Evolutionary conservation across 2,888 invertebrate species (phyloP).

Genomic region (Ochropleura leucogaster): DNA sequence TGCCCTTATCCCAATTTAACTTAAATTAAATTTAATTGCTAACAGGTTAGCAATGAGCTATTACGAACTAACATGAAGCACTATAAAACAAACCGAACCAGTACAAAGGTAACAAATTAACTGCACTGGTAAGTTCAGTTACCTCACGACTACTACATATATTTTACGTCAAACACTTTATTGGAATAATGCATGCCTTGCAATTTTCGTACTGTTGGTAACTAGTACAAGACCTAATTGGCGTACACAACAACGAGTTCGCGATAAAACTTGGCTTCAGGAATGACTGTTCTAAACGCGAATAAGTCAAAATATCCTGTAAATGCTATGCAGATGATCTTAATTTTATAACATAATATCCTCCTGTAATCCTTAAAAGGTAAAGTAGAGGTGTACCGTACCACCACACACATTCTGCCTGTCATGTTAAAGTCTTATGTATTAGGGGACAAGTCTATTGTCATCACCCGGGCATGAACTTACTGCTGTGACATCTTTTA

Average conservation of each 20-base stretch:
- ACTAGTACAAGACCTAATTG: slow-evolving; percentile 20
- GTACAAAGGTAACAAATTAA: slow-evolving; percentile 15
- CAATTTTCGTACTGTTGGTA: not conserved
- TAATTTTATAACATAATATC: slow-evolving; percentile 5
- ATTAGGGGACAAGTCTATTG: no score
- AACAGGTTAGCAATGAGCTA: not conserved
- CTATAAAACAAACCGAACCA: slow-evolving; percentile 6
- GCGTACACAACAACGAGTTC: slow-evolving; percentile 1
- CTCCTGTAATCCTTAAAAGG: not conserved
- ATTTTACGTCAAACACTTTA: slow-evolving; percentile 4
- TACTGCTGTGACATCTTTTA: not conserved
- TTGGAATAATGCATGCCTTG: slow-evolving; percentile 7
- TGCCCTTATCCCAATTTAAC: not conserved
- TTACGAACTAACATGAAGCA: not conserved
- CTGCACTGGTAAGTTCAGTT: not conserved
- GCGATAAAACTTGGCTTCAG: slow-evolving; percentile 35
- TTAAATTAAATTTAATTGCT: no score
- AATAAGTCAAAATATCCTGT: slow-evolving; percentile 9
- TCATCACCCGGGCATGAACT: no score
- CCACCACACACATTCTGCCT: not conserved
- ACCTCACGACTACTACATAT: not conserved
- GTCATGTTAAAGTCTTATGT: not conserved
- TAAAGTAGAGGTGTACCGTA: not conserved
- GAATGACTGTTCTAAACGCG: slow-evolving; percentile 30
- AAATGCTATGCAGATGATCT: slow-evolving; percentile 11